Evolutionary conservation across 2,797 vertebrate genomes (phyloP).

Genomic region (Furcifer pardalis): DNA sequence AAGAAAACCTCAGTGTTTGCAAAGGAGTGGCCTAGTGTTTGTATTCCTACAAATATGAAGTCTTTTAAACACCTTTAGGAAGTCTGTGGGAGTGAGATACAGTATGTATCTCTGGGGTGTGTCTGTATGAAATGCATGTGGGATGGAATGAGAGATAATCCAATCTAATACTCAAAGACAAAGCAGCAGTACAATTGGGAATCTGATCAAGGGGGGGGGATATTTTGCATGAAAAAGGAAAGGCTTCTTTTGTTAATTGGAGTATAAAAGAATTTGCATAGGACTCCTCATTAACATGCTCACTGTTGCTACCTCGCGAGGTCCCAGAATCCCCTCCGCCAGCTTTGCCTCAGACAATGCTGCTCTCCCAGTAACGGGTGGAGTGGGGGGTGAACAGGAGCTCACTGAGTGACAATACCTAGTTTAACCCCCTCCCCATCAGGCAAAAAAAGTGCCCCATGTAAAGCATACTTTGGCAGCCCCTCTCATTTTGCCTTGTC

Average conservation of each 20-base stretch:
- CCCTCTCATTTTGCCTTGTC: conserved; percentile 70
- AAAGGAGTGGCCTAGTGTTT: neutral
- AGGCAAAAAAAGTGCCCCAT: conserved; percentile 32
- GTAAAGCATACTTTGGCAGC: conserved; percentile 70
- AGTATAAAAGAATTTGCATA: conserved; percentile 59
- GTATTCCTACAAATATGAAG: neutral
- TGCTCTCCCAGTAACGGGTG: conserved; percentile 7
- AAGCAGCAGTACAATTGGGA: conserved; percentile 38
- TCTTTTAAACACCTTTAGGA: neutral
- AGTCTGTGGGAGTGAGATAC: conserved; percentile 14
- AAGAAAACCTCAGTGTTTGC: neutral
- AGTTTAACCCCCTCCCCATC: conserved; percentile 11
- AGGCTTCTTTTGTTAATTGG: conserved; percentile 71
- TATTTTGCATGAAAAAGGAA: conserved; percentile 65
- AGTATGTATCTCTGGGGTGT: neutral
- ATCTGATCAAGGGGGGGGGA: conserved; percentile 62
- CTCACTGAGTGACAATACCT: conserved; percentile 11
- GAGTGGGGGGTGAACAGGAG: neutral
- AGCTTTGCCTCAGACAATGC: conserved; percentile 30
- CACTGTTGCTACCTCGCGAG: conserved; percentile 54
- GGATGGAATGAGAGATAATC: conserved; percentile 33
- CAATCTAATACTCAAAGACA: conserved; percentile 40
- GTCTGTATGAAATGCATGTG: conserved; percentile 6
- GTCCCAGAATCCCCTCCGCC: conserved; percentile 27
- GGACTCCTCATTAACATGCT: conserved; percentile 63